Evolutionary conservation across 2,797 vertebrate genomes (phyloP), one percentile per base, ranked within the genome.

Genomic region (Eupleurogrammus muticus): DNA sequence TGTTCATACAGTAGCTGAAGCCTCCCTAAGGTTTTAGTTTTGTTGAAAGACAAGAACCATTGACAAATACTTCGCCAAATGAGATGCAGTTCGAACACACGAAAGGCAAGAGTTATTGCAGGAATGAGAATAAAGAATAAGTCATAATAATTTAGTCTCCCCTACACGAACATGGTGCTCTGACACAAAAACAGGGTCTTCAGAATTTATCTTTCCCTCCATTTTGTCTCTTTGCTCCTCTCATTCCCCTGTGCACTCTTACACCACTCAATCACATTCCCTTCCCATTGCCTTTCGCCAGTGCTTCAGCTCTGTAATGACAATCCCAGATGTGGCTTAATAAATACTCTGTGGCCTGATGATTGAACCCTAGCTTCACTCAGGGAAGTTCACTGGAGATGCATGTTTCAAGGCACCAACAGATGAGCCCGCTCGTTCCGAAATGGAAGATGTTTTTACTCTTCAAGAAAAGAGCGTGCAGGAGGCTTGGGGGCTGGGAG

Each of bases 281-380:
- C 77, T 82, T 84, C 71, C 73, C 54, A 24, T 70, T 76, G 52
- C 73, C 61, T 81, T 76, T 61, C 40, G 63, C 79, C 80, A 72
- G 56, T 16, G 51, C 67, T 50, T 51, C 40, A 42, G 51, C 52
- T 54, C 64, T 16, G 68, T 80, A 75, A 92, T 78, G 90, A 83
- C 75, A 71, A 83, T 82, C 72, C 86, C 91, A 94, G 90, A 94
- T 93, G 90, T 92, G 84, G 56, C 76, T 89, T 87, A 89, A 91
- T 88, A 92, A 84, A 91, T 85, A 83, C 82, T 85, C 70, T 49
- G 68, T 71, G 83, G 87, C 83, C 83, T 86, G 75, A 83, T 38
- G 69, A 82, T 79, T 91, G 76, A 90, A 90, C 85, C 76, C 24
- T 8, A 50, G 67, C 80, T 85, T 83, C 66, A 78, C 81, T 89